Conservation (phyloP, 2,888 invertebrate species). For the Abrostola triplasia region DNA sequence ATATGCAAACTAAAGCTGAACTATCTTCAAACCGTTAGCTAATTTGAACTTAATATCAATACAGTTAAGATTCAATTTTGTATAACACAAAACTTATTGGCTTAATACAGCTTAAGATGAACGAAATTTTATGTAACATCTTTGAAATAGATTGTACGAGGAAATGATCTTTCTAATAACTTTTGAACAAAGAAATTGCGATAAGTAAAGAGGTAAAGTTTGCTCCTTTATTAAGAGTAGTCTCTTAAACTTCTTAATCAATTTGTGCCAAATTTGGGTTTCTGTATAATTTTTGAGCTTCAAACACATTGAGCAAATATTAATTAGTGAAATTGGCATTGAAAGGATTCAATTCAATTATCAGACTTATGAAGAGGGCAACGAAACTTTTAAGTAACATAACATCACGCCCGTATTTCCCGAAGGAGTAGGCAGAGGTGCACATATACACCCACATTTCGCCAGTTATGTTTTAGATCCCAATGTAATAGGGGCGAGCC, state of each 20-base stretch:
- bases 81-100: conserved; percentile 16
- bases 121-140: conserved; percentile 46
- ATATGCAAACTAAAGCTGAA: conserved; percentile 17
- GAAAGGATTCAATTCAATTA: conserved; percentile 2
- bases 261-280: conserved; percentile 40
- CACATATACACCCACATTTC: too few species aligned
- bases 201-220: conserved; percentile 51
- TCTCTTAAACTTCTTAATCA: conserved; percentile 48
- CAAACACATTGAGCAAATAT: conserved; percentile 15
- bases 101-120: conserved; percentile 18
- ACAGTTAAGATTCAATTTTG: conserved; percentile 17
- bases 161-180: conserved; percentile 50
- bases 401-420: too few species aligned
- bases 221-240: conserved; percentile 44
- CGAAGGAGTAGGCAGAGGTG: too few species aligned
- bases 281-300: conserved; percentile 28
- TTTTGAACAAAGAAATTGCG: conserved; percentile 50
- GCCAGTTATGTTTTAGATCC: too few species aligned
- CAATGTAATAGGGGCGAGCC: too few species aligned
- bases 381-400: not conserved
- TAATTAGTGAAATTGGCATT: conserved; percentile 24
- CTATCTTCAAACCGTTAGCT: conserved; percentile 1
- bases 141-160: conserved; percentile 47
- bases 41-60: conserved; percentile 6
- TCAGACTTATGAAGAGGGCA: not conserved